Percentiles rank a stretch among this genome's conserved stretches.
Evolutionary conservation across 1,140 invertebrate genomes (phyloP).

Genomic region (Zaprionus taronus): DNA sequence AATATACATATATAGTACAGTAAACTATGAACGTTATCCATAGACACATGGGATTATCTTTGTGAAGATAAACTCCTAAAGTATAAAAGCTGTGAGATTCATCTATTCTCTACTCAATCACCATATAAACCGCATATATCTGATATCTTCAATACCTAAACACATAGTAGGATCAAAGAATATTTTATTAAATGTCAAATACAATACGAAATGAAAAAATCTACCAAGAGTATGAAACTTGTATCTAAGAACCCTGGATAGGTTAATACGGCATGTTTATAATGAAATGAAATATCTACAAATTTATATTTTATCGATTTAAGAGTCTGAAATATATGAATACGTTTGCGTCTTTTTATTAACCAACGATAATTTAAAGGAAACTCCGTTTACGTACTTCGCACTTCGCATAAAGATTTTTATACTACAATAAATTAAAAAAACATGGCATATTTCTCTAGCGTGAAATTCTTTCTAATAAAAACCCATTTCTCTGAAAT

Average conservation of each 20-base stretch:
- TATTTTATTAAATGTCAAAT: neutral
- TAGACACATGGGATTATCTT: neutral
- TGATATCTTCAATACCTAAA: conserved; percentile 14
- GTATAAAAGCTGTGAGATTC: neutral
- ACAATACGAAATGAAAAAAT: too few relatives aligned
- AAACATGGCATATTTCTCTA: neutral
- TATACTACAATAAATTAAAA: neutral
- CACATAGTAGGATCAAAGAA: neutral
- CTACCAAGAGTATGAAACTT: neutral
- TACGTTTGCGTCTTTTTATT: neutral
- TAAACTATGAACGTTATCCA: neutral
- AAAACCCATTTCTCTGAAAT: neutral
- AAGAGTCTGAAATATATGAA: neutral
- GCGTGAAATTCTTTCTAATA: neutral
- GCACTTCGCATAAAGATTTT: neutral
- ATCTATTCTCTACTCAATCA: neutral
- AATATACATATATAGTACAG: conserved; percentile 10
- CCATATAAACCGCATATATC: conserved; percentile 6
- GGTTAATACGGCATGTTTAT: neutral
- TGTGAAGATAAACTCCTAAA: neutral
- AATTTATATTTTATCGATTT: neutral
- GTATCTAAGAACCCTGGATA: conserved; percentile 1
- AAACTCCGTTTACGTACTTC: neutral
- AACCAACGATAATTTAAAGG: too few relatives aligned
- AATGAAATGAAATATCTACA: neutral